Base-by-base conservation (phyloP, 2,113 vertebrate genomes). In the Pterocles burchelli region DNA sequence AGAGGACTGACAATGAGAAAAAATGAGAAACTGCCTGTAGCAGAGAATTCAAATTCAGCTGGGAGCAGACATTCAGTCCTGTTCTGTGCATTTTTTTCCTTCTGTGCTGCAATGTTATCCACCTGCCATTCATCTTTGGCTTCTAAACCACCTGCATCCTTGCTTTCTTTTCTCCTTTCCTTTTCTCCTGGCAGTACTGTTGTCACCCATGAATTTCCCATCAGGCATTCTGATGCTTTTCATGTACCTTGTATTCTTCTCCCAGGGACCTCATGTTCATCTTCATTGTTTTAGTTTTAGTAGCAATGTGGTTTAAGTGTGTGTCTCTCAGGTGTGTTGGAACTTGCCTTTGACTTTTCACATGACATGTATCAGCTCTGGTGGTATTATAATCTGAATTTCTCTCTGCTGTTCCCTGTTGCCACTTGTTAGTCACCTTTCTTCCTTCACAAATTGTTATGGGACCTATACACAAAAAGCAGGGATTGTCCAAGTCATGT, bases 1-100 rank as follows among this genome's bases (percentile, higher is more conserved):
- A 91, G 55, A 49, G 72, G 28, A 74, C 65, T 84, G 75, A 86
- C 90, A 88, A 88, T 65, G 43, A 65, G 41, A 19, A 71, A 68
- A 77, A 88, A 45, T 2, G 1, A 83, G 89, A 81, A 93, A 55
- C 15, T 4, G 8, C 41, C 54, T 46, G 67, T 28, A 63, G 63
- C 51, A 77, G 28, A 80, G 81, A 83, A 76, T 43, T 43, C 22
- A 8, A 2, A 13, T 83, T 79, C 85, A 79, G 49, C 88, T 66
- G 71, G 22, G 31, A 88, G 67, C 31, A 85, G 66, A 45, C 25
- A 13, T 45, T 65, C 33, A 34, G 48, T 31, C 14, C 34, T 15
- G 6, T 61, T 88, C 36, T 41, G 59, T 75, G 55, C 5, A 6
- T 76, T 70, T 43, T 34, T 33, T 75, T 89, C 61, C 24, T 85